Percentiles rank a stretch among this genome's conserved stretches.
phyloP scores from a whole-genome alignment of 2,113 vertebrate genomes.

The Ophthalmolycus amberensis region DNA sequence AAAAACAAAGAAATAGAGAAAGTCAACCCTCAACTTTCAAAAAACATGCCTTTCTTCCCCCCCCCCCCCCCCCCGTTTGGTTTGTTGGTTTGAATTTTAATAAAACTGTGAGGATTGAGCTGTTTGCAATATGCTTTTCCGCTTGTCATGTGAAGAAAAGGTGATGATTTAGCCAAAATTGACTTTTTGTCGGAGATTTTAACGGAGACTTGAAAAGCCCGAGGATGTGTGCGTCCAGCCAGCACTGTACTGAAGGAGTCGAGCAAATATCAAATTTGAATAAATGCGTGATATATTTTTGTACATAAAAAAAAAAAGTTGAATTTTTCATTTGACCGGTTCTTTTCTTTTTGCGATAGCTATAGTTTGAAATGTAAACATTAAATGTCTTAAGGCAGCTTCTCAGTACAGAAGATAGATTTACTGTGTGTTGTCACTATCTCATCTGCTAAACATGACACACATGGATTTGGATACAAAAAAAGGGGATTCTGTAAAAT shows the following conservation, averaged over 20 bases:
- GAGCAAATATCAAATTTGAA: constrained; percentile 88
- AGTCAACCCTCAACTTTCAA: constrained; percentile 60
- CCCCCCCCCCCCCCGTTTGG: background rate
- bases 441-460: constrained; percentile 88
- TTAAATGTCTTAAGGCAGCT: constrained; percentile 94
- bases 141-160: constrained; percentile 74
- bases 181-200: constrained; percentile 60
- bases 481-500: constrained; percentile 91
- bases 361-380: constrained; percentile 94
- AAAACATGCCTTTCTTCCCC: constrained; percentile 47
- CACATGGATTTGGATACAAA: constrained; percentile 81
- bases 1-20: constrained; percentile 39
- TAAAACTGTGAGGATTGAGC: constrained; percentile 83
- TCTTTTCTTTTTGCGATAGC: constrained; percentile 90
- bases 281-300: constrained; percentile 89
- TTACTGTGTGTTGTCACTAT: constrained; percentile 90
- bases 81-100: constrained; percentile 63
- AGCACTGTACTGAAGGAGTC: constrained; percentile 89
- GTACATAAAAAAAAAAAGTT: constrained; percentile 89
- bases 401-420: constrained; percentile 87
- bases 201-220: constrained; percentile 79
- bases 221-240: constrained; percentile 82
- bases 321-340: constrained; percentile 80
- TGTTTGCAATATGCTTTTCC: constrained; percentile 79
- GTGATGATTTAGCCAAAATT: constrained; percentile 68